A percentile compares a stretch with the other conserved stretches of the same genome.
Conservation (phyloP, 1,140 invertebrate species). For the Drosophila virilis region DNA sequence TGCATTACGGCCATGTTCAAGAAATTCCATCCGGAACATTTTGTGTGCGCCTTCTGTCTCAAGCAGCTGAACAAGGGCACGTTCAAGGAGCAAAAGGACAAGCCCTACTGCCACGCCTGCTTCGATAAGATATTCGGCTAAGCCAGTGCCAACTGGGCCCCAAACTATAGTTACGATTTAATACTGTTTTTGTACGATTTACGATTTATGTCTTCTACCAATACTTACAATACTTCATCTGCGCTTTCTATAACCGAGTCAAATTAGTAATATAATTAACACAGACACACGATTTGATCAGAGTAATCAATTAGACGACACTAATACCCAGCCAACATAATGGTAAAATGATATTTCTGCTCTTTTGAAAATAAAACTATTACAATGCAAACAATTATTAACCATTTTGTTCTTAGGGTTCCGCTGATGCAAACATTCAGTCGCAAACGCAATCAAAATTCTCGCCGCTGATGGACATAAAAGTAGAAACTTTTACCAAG, state of each 20-base stretch:
- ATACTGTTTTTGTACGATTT: slow-evolving; percentile 61
- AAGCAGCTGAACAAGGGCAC: slow-evolving; percentile 99
- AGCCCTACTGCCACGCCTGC: slow-evolving; percentile 98
- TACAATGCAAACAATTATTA: slow-evolving; percentile 50
- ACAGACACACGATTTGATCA: slow-evolving; percentile 47
- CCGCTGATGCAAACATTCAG: too few species aligned
- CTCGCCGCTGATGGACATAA: too few species aligned
- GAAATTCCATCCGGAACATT: slow-evolving; percentile 99
- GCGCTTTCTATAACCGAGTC: slow-evolving; percentile 81
- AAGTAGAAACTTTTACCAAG: too few species aligned
- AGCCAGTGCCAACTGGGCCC: slow-evolving; percentile 52
- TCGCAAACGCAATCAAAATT: too few species aligned
- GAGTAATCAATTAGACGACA: slow-evolving; percentile 66
- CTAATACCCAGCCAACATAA: slow-evolving; percentile 69
- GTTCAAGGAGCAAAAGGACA: slow-evolving; percentile 99
- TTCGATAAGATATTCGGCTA: slow-evolving; percentile 98
- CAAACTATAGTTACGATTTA: slow-evolving; percentile 55
- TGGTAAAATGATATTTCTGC: slow-evolving; percentile 71
- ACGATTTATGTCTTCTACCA: slow-evolving; percentile 63
- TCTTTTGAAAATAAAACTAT: slow-evolving; percentile 62
- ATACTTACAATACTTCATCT: slow-evolving; percentile 62
- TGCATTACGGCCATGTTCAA: slow-evolving; percentile 99
- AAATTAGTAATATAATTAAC: slow-evolving; percentile 79
- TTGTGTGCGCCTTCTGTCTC: slow-evolving; percentile 97
- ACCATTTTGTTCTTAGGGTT: too few species aligned